Base-by-base conservation (phyloP, 2,113 vertebrate genomes). In the Antigone vipio region DNA sequence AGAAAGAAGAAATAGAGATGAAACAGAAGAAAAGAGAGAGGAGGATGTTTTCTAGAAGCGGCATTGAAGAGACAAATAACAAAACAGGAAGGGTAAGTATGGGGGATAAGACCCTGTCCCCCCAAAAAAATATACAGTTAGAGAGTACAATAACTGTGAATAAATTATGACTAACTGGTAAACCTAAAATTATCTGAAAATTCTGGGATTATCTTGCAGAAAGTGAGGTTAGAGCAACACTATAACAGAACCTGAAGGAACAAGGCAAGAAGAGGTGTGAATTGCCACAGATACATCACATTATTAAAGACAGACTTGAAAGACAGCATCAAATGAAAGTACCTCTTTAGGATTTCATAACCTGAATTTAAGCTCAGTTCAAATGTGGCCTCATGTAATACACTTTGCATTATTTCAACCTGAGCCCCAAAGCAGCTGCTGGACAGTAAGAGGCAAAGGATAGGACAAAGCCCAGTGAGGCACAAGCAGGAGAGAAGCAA, bases 121-220 rank as follows among this genome's bases (percentile, higher is more conserved):
- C 3, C 11, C 0, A 3, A 2, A 12, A 34, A 50, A 44, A 19
- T 11, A 2, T 11, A n/a, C 12, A 55, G 4, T 21, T 71, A 58
- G 19, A 76, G 9, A 84, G 4, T 2, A 26, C 7, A 69, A 11
- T 6, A 77, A 52, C 21, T 23, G 35, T n/a, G 2, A 83, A 89
- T 15, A 74, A 62, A 56, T 45, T 50, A 24, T 32, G 21, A 19
- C 15, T 59, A 91, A 63, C 5, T 64, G 5, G 4, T 63, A 79
- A 88, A 78, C 6, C 6, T 78, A 35, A 29, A 62, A 53, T 4
- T 29, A 53, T 72, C 21, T 53, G 42, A 88, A 88, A 83, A 55
- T 66, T 85, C 24, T 72, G 29, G 2, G 23, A 55, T 60, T 64
- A 24, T 68, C 19, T 42, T 75, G 24, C 21, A 73, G 47, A 93